These are phyloP conservation scores for Papilio elwesi DNA, from an alignment of 2,888 invertebrate genomes.

Conservation along the genomic window DNA sequence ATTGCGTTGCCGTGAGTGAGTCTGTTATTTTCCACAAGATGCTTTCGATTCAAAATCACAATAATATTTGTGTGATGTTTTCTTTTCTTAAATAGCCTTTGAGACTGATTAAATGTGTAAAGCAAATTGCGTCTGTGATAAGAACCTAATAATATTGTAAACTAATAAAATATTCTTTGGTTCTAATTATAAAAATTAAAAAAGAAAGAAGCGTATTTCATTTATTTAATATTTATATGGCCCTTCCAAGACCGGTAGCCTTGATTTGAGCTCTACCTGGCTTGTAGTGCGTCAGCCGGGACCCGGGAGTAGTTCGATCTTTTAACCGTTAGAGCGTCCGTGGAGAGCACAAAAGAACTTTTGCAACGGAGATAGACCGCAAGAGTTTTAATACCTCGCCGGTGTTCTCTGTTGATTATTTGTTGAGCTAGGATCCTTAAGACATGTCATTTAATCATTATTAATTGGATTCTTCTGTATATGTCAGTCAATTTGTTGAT, in stretches of 20 bases:
- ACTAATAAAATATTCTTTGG: no score
- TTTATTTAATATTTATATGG: not conserved
- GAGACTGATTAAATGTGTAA: no score
- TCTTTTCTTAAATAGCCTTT: no score
- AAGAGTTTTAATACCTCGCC: slow-evolving; percentile 29
- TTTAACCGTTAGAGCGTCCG: slow-evolving; percentile 12
- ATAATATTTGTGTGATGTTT: no score
- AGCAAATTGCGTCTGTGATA: no score
- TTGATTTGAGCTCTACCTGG: not conserved
- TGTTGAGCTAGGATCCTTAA: slow-evolving; percentile 12
- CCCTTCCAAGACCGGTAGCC: not conserved
- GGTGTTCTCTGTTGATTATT: slow-evolving; percentile 30
- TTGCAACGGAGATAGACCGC: slow-evolving; percentile 30
- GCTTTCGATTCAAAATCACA: no score
- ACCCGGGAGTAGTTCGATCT: slow-evolving; percentile 12
- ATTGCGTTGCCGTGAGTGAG: no score
- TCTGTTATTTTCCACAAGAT: no score
- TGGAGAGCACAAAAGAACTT: slow-evolving; percentile 6
- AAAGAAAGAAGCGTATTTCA: not conserved
- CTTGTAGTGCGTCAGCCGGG: slow-evolving; percentile 3
- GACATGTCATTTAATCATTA: not conserved
- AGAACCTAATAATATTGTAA: no score
- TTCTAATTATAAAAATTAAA: no score
- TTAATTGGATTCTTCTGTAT: not conserved
- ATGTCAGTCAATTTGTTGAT: no score